Base-by-base conservation (phyloP, 2,113 vertebrate genomes). In the Podarcis muralis region DNA sequence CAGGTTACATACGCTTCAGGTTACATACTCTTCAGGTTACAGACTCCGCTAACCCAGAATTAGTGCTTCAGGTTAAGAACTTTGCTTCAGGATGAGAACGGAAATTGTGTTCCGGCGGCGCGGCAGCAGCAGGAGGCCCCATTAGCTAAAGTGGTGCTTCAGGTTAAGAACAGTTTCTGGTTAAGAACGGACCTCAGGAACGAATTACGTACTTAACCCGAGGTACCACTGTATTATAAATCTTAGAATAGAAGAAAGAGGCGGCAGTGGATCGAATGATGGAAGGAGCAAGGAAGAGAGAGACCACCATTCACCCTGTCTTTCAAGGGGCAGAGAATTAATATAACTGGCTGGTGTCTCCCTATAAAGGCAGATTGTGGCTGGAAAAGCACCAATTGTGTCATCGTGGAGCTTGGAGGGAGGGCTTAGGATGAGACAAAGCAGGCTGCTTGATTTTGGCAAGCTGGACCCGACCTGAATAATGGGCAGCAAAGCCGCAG, bases 401-500 rank as follows among this genome's bases (percentile, higher is more conserved):
- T 78, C 66, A 30, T 22, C 22, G 27, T 68, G 32, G 82, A 35
- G 81, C 18, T 30, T 16, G 77, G 27, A 5, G n/a, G 18, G 88
- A 6, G 48, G 16, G 65, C 23, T 35, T 32, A 27, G 18, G 12
- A 84, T 27, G 48, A 88, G 66, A 79, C 71, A 69, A 68, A 2
- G 27, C n/a, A 0, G 15, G 43, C 48, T 66, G 80, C 37, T 83
- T 74, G 90, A 88, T 78, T 62, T 62, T 65, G 84, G 90, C 86
- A 81, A 85, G 88, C 81, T 57, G 16, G 2, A 57, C 48, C 81
- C 87, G 57, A 83, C 30, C 53, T 69, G 81, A 83, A 90, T 87
- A 83, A 78, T 53, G 76, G 89, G 65, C 85, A 78, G 80, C 20
- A 90, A 83, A 83, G 32, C 74, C 85, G 65, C 89, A 87, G 85